Evolutionary conservation across 2,888 invertebrate genomes (phyloP).

Genomic region (Byasa hedistus): DNA sequence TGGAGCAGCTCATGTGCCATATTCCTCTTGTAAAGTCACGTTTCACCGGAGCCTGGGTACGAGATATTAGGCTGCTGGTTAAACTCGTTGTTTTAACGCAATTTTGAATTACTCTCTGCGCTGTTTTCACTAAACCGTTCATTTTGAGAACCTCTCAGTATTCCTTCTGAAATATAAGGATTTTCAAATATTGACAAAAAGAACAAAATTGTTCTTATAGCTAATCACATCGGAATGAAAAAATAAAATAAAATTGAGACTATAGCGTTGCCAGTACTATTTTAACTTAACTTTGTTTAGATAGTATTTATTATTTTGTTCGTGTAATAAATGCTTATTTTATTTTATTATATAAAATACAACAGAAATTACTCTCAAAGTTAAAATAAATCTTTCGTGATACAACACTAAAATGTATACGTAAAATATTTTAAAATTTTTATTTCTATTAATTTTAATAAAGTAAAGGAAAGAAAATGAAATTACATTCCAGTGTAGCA

Average conservation of each 20-base stretch:
- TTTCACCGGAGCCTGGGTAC: constrained; percentile 71
- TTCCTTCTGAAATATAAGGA: neutral
- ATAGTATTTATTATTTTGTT: no score
- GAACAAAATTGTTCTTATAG: neutral
- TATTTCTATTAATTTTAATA: no score
- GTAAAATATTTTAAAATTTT: no score
- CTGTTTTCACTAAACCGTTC: constrained; percentile 84
- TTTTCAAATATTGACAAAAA: constrained; percentile 20
- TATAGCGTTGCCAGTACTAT: constrained; percentile 16
- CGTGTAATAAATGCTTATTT: no score
- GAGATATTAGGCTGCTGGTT: constrained; percentile 59
- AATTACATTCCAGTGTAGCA: no score
- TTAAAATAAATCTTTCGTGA: no score
- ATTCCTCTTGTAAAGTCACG: constrained; percentile 84
- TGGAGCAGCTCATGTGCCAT: constrained; percentile 84
- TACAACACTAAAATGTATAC: no score
- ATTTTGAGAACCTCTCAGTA: constrained; percentile 64
- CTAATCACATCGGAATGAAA: constrained; percentile 6
- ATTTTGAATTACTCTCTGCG: constrained; percentile 73
- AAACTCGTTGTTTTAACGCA: constrained; percentile 62
- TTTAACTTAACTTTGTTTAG: no score
- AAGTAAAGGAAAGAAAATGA: no score
- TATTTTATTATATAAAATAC: no score
- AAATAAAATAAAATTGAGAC: neutral
- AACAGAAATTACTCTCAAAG: no score